Evolutionary conservation across 2,797 vertebrate genomes (phyloP), one percentile per base, ranked within the genome.

Genomic region (Lithobates pipiens): DNA sequence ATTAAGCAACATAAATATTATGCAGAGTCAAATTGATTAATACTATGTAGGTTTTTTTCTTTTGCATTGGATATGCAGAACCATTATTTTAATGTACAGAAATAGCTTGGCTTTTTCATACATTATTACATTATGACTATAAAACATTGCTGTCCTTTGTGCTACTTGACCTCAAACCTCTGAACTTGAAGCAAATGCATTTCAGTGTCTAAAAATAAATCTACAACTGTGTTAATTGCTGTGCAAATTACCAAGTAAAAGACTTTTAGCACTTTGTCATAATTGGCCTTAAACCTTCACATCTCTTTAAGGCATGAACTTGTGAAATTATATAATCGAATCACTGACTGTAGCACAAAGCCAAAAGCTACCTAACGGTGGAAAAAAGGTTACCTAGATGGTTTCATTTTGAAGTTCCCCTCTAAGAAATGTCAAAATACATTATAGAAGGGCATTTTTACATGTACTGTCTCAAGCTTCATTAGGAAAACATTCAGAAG

Each of bases 251-350:
- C 70, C 76, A 68, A 73, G 80, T 83, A 74, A 83, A 87, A 69
- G 67, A 42, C 42, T 73, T 86, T 87, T 83, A 87, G 81, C 61
- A 75, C 54, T 79, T 83, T 79, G 76, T 87, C 78, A 74, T 78
- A 79, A 83, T 83, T 87, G 80, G 69, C 85, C 85, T 87, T 79
- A 87, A 87, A 87, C 85, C 85, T 83, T 83, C 46, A 69, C 46
- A 77, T 75, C 83, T 68, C 69, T 78, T 86, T 72, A 80, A 82
- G 85, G 68, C 72, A 78, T 83, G 75, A 79, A 83, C 69, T 79
- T 83, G 42, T 57, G 57, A 70, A 82, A 75, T 73, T 18, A 69
- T 74, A 67, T 68, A 83, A 83, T 79, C 44, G 79, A 87, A 87
- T 87, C 74, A 83, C 83, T 83, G 69, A 15, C 70, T 68, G 54